A percentile compares a stretch with the other conserved stretches of the same genome.
These are phyloP conservation scores for Zeugodacus cucurbitae DNA, from an alignment of 1,140 invertebrate genomes.

Conservation along the genomic window DNA sequence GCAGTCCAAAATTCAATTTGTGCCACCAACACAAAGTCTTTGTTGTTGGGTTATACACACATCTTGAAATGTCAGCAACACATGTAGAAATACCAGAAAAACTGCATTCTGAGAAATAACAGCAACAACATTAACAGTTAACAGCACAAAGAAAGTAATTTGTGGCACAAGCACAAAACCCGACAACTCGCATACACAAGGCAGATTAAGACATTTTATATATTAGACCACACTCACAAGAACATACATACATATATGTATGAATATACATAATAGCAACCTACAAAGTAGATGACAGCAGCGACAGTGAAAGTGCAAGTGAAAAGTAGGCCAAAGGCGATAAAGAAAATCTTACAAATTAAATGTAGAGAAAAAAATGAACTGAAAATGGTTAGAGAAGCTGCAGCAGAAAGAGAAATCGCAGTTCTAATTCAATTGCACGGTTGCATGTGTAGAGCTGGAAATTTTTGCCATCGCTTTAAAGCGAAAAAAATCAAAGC, in stretches of 20 bases:
- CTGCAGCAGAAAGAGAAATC: neutral
- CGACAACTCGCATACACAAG: neutral
- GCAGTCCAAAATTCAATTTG: neutral
- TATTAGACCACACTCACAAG: no score
- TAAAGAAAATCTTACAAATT: neutral
- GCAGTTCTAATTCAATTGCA: neutral
- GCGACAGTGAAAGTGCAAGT: slow-evolving; percentile 24
- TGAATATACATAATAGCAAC: neutral
- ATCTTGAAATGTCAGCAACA: neutral
- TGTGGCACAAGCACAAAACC: neutral
- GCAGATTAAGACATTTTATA: neutral
- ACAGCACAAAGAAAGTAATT: neutral
- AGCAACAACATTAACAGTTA: neutral
- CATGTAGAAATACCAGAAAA: neutral
- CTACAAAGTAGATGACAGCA: neutral
- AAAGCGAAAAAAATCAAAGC: neutral
- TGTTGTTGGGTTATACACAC: neutral
- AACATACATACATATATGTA: neutral
- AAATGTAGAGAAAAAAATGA: neutral
- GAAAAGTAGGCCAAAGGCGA: slow-evolving; percentile 12
- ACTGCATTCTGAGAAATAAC: no score
- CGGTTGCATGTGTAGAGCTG: neutral
- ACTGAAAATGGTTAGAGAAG: neutral
- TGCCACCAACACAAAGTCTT: neutral
- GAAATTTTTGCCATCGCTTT: neutral